Evolutionary conservation across 1,140 invertebrate species (phyloP), one percentile per base, ranked within the genome.

Genomic region (Wasmannia auropunctata): DNA sequence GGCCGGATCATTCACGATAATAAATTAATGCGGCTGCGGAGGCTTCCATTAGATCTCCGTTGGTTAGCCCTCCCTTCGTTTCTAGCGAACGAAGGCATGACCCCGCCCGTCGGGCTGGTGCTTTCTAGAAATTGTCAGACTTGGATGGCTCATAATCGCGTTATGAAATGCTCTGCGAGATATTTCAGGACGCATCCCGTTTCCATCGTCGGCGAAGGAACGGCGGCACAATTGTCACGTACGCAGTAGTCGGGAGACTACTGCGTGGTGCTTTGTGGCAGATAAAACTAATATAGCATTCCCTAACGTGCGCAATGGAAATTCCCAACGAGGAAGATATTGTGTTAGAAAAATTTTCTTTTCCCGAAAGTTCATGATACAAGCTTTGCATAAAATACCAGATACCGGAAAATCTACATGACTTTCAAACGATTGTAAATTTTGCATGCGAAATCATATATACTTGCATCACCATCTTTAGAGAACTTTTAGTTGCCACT

Each of bases 51-150:
- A n/a, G 54, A 25, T 37, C 31, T 76, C 14, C 7, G 28, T 25
- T 25, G 31, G 19, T 34, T 25, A 25, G 7, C 5, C 31, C 40
- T 81, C 3, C 2, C 51, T 31, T 28, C 14, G n/a, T n/a, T n/a
- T n/a, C n/a, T 7, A 67, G 43, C 31, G n/a, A 11, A 46, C 43
- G 10, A 22, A 67, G 11, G 14, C 37, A 34, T 37, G 25, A n/a
- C 11, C 58, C 25, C 22, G 25, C 11, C 37, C 10, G n/a, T n/a
- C n/a, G n/a, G 11, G 22, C 16, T 28, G 37, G 40, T 40, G 77
- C 51, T 83, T 72, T 74, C 79, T 31, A 58, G 51, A 83, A 58
- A 83, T 83, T 72, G 51, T 83, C 25, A 83, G 34, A 40, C 67
- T 34, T 43, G 67, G 37, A 70, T 70, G 25, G 14, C 7, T 83